Conservation (phyloP, 2,113 vertebrate species). For the Hepsetus odoe region DNA sequence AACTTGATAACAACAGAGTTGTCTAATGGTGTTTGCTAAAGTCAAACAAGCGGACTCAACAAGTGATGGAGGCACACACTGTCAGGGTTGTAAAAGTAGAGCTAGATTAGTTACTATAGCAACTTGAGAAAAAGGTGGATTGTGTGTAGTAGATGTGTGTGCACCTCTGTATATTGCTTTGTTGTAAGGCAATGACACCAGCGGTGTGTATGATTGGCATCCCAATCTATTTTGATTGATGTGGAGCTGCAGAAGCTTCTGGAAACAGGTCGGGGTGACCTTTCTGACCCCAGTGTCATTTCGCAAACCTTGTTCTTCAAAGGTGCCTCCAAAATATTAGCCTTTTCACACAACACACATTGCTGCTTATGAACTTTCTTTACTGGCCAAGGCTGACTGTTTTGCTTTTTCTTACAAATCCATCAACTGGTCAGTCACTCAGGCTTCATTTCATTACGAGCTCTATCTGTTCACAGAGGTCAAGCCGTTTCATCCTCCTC, state of each 20-base stretch:
- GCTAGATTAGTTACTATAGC: conserved; percentile 56
- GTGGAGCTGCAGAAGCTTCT: conserved; percentile 44
- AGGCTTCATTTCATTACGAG: neutral
- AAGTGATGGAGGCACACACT: conserved; percentile 35
- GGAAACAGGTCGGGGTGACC: conserved; percentile 34
- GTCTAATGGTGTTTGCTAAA: conserved; percentile 46
- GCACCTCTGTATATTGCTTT: conserved; percentile 10
- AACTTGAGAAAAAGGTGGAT: conserved; percentile 39
- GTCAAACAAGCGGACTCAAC: conserved; percentile 50
- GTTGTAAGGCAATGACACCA: conserved; percentile 41
- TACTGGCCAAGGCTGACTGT: neutral
- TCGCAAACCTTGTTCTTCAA: conserved; percentile 16
- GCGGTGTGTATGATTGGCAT: conserved; percentile 54
- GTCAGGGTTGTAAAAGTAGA: conserved; percentile 35
- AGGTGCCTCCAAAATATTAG: conserved; percentile 27
- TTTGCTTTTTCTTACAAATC: conserved; percentile 6
- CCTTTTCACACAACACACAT: conserved; percentile 21
- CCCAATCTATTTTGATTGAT: conserved; percentile 59
- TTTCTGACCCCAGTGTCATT: conserved; percentile 33
- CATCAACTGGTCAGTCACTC: neutral
- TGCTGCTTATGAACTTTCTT: conserved; percentile 19
- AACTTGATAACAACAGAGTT: conserved; percentile 31
- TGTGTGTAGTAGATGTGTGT: conserved; percentile 18
- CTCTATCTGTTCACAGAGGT: neutral
- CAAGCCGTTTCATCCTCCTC: neutral